Evolutionary conservation across 2,797 vertebrate species (phyloP).

Genomic region (Mionectes olivaceus): DNA sequence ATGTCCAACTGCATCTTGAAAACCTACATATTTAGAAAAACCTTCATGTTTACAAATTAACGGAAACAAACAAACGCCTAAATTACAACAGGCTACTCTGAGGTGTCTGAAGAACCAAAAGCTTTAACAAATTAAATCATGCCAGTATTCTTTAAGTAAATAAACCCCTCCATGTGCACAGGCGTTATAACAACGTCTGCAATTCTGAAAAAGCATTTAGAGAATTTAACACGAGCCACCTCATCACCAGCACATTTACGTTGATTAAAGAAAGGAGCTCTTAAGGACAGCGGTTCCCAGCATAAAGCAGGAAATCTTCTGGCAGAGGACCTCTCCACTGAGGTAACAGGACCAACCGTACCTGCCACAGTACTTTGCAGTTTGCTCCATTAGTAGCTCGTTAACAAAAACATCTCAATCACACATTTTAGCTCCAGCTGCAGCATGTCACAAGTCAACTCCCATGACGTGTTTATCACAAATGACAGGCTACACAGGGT

Average conservation of each 20-base stretch:
- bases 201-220: not conserved
- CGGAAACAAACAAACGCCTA: not conserved
- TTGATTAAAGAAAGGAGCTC: not conserved
- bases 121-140: not conserved
- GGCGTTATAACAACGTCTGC: not conserved
- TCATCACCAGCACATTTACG: not conserved
- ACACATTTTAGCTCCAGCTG: not conserved
- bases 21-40: not conserved
- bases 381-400: not conserved
- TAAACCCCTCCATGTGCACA: not conserved
- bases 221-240: not conserved
- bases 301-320: not conserved
- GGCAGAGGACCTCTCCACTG: not conserved
- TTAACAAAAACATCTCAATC: conserved; percentile 24
- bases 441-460: not conserved
- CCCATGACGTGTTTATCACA: not conserved
- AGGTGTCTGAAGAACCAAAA: not conserved
- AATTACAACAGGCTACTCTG: not conserved
- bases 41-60: not conserved
- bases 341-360: not conserved
- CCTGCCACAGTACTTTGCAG: not conserved
- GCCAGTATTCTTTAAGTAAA: not conserved
- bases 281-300: not conserved
- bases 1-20: not conserved
- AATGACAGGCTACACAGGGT: not conserved